A percentile compares a stretch with the other conserved stretches of the same genome.
These are phyloP conservation scores for Eristalinus sepulchralis DNA, from an alignment of 2,888 invertebrate genomes.

Conservation along the genomic window DNA sequence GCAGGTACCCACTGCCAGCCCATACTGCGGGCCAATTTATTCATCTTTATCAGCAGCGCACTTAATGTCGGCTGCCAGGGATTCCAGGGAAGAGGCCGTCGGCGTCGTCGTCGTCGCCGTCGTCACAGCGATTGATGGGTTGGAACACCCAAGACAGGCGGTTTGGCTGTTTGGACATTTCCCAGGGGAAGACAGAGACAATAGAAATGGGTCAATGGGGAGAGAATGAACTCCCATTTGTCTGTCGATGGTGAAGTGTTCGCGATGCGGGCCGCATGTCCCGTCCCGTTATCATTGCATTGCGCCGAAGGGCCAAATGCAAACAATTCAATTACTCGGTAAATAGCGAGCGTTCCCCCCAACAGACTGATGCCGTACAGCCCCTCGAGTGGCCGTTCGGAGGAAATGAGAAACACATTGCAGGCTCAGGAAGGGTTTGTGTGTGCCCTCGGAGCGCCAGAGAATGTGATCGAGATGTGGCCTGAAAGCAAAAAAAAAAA, in stretches of 20 bases:
- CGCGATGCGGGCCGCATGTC: slow-evolving; percentile 1
- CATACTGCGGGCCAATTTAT: slow-evolving; percentile 26
- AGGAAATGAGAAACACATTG: neutral
- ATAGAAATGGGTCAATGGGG: slow-evolving; percentile 55
- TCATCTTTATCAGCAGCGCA: slow-evolving; percentile 57
- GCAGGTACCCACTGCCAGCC: neutral
- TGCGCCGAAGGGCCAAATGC: slow-evolving; percentile 3
- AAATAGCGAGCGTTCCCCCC: slow-evolving; percentile 13
- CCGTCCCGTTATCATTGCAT: neutral
- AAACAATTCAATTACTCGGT: slow-evolving; percentile 34
- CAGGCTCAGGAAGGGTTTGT: slow-evolving; percentile 19
- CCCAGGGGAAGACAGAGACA: slow-evolving; percentile 10
- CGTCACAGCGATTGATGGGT: slow-evolving; percentile 39
- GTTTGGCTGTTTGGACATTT: neutral
- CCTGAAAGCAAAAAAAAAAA: neutral
- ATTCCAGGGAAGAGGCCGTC: slow-evolving; percentile 42
- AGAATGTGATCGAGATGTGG: slow-evolving; percentile 13
- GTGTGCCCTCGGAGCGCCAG: slow-evolving; percentile 26
- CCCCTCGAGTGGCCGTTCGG: slow-evolving; percentile 23
- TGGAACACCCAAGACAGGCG: slow-evolving; percentile 6
- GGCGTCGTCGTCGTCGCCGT: neutral
- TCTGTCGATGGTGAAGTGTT: slow-evolving; percentile 52
- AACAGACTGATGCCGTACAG: neutral
- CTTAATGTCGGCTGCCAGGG: slow-evolving; percentile 53
- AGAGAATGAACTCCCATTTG: slow-evolving; percentile 42